These are phyloP conservation scores for Eolophus roseicapilla DNA, from an alignment of 2,113 vertebrate genomes.

Conservation along the genomic window DNA sequence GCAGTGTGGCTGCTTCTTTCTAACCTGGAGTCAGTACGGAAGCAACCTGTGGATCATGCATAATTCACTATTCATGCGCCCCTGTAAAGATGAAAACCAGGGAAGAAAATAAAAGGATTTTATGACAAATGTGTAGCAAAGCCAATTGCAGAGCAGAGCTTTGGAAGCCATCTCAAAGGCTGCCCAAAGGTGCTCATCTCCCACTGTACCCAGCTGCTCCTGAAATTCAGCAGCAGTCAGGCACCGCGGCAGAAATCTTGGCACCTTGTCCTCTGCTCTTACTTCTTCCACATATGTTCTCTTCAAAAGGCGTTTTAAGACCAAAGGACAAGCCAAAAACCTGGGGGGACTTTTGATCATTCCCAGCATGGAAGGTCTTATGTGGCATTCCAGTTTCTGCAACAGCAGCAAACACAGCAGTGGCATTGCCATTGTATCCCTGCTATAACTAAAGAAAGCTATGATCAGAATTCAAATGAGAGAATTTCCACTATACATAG, in stretches of 20 bases:
- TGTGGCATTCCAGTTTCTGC: not conserved
- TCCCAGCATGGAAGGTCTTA: constrained; percentile 53
- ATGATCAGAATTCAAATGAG: not conserved
- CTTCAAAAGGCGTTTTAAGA: constrained; percentile 50
- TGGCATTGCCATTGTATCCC: not conserved
- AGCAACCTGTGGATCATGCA: not conserved
- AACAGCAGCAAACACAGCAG: not conserved
- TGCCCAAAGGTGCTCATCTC: constrained; percentile 17
- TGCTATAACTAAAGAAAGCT: not conserved
- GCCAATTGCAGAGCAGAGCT: not conserved
- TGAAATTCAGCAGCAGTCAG: not conserved
- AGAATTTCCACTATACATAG: not conserved
- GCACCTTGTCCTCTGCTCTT: constrained; percentile 34
- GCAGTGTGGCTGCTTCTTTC: not conserved
- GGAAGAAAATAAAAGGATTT: not conserved
- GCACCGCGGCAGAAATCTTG: constrained; percentile 17
- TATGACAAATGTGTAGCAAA: not conserved
- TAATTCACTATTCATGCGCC: not conserved
- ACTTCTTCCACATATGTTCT: constrained; percentile 53
- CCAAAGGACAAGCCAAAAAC: constrained; percentile 57
- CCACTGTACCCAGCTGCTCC: constrained; percentile 23
- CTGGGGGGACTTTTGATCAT: constrained; percentile 54
- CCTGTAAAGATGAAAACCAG: not conserved
- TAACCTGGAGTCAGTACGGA: not conserved
- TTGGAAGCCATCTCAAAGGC: constrained; percentile 9